Conservation (phyloP, 2,888 invertebrate species). For the Ommatoiulus sabulosus region DNA sequence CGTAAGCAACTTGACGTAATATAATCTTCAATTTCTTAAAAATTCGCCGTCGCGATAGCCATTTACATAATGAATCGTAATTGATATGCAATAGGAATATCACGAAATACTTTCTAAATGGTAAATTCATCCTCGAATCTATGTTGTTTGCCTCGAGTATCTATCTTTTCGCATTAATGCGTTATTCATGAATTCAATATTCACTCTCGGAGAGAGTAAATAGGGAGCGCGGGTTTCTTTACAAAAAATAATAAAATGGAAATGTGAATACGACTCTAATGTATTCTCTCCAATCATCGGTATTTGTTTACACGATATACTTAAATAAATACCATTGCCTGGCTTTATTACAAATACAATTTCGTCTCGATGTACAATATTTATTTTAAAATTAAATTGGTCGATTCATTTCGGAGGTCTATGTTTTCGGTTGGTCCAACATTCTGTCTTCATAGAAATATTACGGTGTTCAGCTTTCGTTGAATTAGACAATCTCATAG, state of each 20-base stretch:
- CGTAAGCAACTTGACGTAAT: neutral
- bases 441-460: neutral
- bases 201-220: constrained; percentile 19
- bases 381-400: constrained; percentile 19
- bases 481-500: too few species aligned
- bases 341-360: neutral
- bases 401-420: neutral
- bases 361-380: neutral
- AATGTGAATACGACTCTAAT: constrained; percentile 3
- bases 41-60: neutral
- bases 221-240: neutral
- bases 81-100: constrained; percentile 19
- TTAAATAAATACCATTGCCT: constrained; percentile 19
- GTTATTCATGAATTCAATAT: constrained; percentile 19
- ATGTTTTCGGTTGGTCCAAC: neutral
- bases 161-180: constrained; percentile 9
- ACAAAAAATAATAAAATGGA: constrained; percentile 3
- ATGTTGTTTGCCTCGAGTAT: constrained; percentile 18
- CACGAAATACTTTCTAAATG: constrained; percentile 19
- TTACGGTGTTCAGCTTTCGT: neutral
- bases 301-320: constrained; percentile 3
- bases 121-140: constrained; percentile 10
- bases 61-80: constrained; percentile 19
- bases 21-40: neutral
- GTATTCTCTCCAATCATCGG: neutral